Percentiles rank a stretch among this genome's conserved stretches.
Evolutionary conservation across 2,113 vertebrate species (phyloP).

Genomic region (Cyanocitta stelleri): DNA sequence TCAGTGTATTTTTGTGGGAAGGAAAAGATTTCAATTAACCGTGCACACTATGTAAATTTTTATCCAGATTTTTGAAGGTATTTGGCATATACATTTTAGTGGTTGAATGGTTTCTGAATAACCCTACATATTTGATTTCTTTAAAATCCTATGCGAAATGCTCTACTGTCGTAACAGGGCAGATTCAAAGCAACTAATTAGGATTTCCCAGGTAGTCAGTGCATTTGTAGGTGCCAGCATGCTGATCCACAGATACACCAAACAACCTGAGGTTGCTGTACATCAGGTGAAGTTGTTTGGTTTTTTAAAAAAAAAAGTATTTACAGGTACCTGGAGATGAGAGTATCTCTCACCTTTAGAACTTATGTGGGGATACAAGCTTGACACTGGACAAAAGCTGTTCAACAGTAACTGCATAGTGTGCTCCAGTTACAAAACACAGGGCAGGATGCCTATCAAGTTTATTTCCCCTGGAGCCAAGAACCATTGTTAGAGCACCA

Average conservation of each 20-base stretch:
- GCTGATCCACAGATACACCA: background rate
- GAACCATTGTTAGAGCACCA: background rate
- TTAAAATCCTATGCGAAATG: background rate
- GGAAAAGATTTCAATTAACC: background rate
- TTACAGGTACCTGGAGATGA: background rate
- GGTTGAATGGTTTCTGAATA: background rate
- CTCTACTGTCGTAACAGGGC: background rate
- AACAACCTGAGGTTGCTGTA: background rate
- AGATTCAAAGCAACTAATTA: background rate
- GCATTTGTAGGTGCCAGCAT: background rate
- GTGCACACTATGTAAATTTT: background rate
- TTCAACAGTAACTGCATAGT: background rate
- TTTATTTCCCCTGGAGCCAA: background rate
- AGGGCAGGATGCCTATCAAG: background rate
- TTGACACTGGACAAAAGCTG: background rate
- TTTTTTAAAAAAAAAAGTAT: background rate
- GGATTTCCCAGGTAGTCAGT: background rate
- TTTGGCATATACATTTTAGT: background rate
- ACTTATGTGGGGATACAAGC: background rate
- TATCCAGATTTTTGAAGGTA: background rate
- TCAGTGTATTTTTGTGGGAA: background rate
- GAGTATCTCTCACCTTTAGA: background rate
- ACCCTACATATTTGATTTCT: background rate
- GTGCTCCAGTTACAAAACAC: background rate
- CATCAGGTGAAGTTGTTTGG: background rate